phyloP scores from a whole-genome alignment of 2,113 vertebrate species.

The Dipodomys ordii region DNA sequence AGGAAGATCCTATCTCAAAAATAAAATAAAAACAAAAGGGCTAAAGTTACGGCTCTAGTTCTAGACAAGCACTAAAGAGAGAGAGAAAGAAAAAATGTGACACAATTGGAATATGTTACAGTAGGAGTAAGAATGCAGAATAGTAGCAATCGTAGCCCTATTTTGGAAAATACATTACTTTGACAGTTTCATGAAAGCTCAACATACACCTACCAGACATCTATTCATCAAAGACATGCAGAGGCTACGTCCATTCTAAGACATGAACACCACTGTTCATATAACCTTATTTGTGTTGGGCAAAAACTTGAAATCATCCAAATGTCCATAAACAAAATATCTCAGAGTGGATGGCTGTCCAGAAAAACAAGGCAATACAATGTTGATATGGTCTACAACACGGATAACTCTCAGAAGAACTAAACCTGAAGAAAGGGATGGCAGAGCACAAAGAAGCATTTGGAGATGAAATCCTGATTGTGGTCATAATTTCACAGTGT shows the following conservation, averaged over 20 bases:
- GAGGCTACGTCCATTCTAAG: background rate
- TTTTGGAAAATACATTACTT: background rate
- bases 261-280: background rate
- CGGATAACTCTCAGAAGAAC: background rate
- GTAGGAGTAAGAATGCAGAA: background rate
- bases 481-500: background rate
- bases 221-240: no score
- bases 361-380: background rate
- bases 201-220: no score
- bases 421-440: background rate
- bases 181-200: no score
- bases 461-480: background rate
- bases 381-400: background rate
- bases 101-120: background rate
- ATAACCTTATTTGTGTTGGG: background rate
- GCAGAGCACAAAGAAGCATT: background rate
- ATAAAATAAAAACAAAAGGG: no score
- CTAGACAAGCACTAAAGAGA: no score
- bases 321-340: background rate
- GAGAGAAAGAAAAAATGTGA: no score
- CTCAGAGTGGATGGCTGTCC: background rate
- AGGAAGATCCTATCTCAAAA: no score
- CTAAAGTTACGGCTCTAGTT: no score
- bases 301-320: background rate
- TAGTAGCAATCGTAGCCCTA: background rate